Conservation (phyloP, 2,888 invertebrate species). For the Eupeodes luniger region DNA sequence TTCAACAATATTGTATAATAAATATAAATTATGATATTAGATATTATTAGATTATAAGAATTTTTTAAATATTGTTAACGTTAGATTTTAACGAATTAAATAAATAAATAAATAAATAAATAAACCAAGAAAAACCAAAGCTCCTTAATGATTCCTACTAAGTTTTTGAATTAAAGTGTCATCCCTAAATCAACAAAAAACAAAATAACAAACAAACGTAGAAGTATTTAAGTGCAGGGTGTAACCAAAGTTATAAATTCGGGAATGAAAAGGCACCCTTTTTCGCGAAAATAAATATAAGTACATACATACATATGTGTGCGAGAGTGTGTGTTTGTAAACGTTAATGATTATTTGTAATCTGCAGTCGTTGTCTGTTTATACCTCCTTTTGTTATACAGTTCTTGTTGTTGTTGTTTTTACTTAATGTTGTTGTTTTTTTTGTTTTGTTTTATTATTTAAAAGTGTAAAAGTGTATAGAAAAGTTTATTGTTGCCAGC, state of each 20-base stretch:
- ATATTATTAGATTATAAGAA: no score
- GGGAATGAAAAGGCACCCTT: conserved; percentile 63
- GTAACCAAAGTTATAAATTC: conserved; percentile 68
- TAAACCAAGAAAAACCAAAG: no score
- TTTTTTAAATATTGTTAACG: no score
- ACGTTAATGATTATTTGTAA: conserved; percentile 72
- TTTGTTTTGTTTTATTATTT: conserved; percentile 17
- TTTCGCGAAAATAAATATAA: conserved; percentile 57
- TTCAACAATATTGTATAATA: no score
- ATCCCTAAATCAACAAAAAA: conserved; percentile 8
- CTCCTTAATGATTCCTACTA: no score
- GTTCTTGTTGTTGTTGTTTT: neutral
- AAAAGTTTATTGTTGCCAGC: conserved; percentile 68
- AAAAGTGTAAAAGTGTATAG: conserved; percentile 26
- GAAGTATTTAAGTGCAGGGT: conserved; percentile 68
- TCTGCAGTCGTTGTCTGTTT: conserved; percentile 58
- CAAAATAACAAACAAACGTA: neutral
- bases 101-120: no score
- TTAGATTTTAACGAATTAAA: no score
- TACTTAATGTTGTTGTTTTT: no score
- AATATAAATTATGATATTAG: no score
- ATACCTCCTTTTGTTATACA: neutral
- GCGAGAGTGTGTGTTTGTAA: neutral
- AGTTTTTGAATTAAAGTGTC: neutral
- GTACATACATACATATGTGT: no score